Conservation (phyloP, 2,888 invertebrate genomes). For the Heliconius aoede region DNA sequence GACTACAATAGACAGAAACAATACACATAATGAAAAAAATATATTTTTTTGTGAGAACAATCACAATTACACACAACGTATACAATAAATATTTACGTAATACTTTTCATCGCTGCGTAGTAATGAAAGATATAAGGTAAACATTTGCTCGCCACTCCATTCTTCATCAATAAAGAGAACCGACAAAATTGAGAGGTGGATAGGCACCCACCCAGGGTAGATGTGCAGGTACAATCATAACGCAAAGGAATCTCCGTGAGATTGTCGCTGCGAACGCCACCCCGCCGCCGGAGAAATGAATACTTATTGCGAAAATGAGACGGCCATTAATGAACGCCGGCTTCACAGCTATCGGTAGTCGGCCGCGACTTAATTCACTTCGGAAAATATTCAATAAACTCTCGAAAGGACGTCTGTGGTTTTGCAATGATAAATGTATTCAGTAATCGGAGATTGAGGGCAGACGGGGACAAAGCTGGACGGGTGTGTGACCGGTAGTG, state of each 20-base stretch:
- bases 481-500: too few relatives aligned
- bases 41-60: slow-evolving; percentile 13
- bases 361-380: slow-evolving; percentile 74
- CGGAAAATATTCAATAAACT: slow-evolving; percentile 79
- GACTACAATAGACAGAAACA: not conserved
- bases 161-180: slow-evolving; percentile 62
- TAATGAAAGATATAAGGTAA: slow-evolving; percentile 33
- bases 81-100: slow-evolving; percentile 16
- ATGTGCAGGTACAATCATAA: slow-evolving; percentile 72
- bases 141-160: slow-evolving; percentile 42
- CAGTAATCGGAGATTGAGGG: too few relatives aligned
- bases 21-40: not conserved
- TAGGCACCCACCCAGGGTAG: too few relatives aligned
- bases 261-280: slow-evolving; percentile 71
- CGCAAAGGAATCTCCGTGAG: slow-evolving; percentile 80
- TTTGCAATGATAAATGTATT: slow-evolving; percentile 3
- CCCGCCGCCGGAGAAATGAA: slow-evolving; percentile 67
- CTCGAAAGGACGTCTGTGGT: slow-evolving; percentile 53
- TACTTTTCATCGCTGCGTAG: slow-evolving; percentile 23
- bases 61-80: slow-evolving; percentile 15
- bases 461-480: too few relatives aligned
- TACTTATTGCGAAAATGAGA: slow-evolving; percentile 81
- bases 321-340: slow-evolving; percentile 74
- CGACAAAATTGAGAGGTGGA: slow-evolving; percentile 71
- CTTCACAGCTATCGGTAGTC: slow-evolving; percentile 62